A percentile compares a stretch with the other conserved stretches of the same genome.
phyloP scores from a whole-genome alignment of 2,888 invertebrate species.

The Leptogaster cylindrica region DNA sequence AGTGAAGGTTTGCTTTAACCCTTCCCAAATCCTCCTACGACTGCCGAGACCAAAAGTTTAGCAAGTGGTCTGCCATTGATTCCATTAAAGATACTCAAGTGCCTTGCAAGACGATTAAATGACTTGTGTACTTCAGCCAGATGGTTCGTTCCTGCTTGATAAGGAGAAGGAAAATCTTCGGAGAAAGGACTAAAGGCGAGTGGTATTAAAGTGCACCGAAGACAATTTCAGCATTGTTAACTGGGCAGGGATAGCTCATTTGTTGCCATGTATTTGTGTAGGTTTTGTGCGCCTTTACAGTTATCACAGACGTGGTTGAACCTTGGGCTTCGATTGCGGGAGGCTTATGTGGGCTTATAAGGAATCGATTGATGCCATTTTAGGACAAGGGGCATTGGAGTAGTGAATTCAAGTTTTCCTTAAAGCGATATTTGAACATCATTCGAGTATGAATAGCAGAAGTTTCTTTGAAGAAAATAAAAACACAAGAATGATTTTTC shows the following conservation, averaged over 20 bases:
- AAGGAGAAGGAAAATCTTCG: constrained; percentile 2
- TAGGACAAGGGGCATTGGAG: constrained; percentile 4
- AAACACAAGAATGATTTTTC: no score
- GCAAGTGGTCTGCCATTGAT: constrained; percentile 20
- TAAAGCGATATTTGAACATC: no score
- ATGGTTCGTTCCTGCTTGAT: constrained; percentile 16
- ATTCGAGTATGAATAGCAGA: no score
- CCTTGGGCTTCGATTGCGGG: constrained; percentile 12
- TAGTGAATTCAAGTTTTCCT: constrained; percentile 4
- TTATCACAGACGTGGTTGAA: constrained; percentile 11
- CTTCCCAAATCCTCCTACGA: background rate
- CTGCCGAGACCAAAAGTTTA: constrained; percentile 2
- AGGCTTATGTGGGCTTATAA: constrained; percentile 35
- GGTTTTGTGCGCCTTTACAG: background rate
- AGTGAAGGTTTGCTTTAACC: no score
- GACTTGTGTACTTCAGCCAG: constrained; percentile 28
- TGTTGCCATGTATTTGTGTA: background rate
- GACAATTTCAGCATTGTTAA: background rate
- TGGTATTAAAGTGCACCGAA: constrained; percentile 14
- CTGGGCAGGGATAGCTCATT: background rate
- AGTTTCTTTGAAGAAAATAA: constrained; percentile 6
- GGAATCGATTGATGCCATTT: constrained; percentile 27
- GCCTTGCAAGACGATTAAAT: constrained; percentile 31
- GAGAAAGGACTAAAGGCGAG: background rate
- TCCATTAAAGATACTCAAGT: constrained; percentile 32